Evolutionary conservation across 2,888 invertebrate genomes (phyloP).

Genomic region (Drosophila villosipedis): DNA sequence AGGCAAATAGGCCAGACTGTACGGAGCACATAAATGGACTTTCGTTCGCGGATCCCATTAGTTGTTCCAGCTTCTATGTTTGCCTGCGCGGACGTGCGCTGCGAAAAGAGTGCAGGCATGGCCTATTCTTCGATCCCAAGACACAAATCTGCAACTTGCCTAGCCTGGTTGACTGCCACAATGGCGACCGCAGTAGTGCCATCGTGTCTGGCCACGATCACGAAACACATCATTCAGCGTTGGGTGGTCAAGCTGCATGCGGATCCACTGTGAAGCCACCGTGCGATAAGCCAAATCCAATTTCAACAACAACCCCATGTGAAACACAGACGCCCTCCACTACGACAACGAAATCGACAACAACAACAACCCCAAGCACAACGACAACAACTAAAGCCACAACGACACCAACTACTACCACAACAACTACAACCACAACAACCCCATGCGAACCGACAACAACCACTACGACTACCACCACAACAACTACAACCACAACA

Average conservation of each 20-base stretch:
- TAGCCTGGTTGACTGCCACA: conserved; percentile 41
- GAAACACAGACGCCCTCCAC: neutral
- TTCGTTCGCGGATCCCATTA: conserved; percentile 50
- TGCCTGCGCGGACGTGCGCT: conserved; percentile 55
- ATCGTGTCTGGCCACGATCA: conserved; percentile 24
- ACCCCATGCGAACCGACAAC: neutral
- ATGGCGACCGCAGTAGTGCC: conserved; percentile 47
- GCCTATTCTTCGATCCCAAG: conserved; percentile 46
- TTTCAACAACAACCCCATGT: conserved; percentile 6
- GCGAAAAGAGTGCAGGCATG: conserved; percentile 45
- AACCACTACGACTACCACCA: neutral
- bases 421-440: neutral
- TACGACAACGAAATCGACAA: conserved; percentile 6
- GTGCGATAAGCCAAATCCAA: conserved; percentile 21
- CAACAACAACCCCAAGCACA: neutral
- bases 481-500: conserved; percentile 1
- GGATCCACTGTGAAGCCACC: conserved; percentile 42
- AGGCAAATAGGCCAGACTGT: conserved; percentile 50
- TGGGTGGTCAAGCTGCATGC: conserved; percentile 35
- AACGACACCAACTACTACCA: neutral
- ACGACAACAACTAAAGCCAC: neutral
- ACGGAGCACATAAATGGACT: conserved; percentile 50
- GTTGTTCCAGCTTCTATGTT: conserved; percentile 58
- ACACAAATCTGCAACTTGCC: conserved; percentile 54
- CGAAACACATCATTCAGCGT: neutral